Evolutionary conservation across 2,113 vertebrate species (phyloP).

Genomic region (Heptranchias perlo): DNA sequence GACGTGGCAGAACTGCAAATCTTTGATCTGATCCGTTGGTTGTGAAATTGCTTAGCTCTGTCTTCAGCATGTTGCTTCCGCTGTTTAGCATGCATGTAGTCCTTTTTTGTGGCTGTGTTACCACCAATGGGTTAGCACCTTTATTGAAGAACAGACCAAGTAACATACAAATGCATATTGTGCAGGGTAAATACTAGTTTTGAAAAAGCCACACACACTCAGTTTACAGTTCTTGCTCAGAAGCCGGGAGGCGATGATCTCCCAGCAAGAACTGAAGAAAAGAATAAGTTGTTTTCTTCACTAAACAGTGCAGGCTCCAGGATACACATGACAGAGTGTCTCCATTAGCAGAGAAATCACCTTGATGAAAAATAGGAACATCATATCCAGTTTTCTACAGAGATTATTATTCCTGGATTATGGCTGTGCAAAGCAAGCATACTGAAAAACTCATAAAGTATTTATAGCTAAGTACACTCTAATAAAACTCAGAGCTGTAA

Average conservation of each 20-base stretch:
- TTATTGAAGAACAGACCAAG: background rate
- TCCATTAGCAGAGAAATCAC: background rate
- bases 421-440: background rate
- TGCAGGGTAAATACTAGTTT: background rate
- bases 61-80: no score
- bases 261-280: background rate
- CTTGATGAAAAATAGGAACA: background rate
- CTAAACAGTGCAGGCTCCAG: background rate
- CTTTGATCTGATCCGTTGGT: no score
- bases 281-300: no score
- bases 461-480: background rate
- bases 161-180: background rate
- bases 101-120: no score
- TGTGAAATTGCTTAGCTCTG: no score
- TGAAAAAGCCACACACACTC: background rate
- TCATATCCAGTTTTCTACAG: background rate
- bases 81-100: no score
- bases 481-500: background rate
- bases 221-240: background rate
- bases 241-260: background rate
- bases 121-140: background rate
- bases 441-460: background rate
- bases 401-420: slow-evolving; percentile 23
- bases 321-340: background rate
- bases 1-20: no score